These are phyloP conservation scores for Narcine bancroftii DNA, from an alignment of 2,113 vertebrate species.

Conservation along the genomic window DNA sequence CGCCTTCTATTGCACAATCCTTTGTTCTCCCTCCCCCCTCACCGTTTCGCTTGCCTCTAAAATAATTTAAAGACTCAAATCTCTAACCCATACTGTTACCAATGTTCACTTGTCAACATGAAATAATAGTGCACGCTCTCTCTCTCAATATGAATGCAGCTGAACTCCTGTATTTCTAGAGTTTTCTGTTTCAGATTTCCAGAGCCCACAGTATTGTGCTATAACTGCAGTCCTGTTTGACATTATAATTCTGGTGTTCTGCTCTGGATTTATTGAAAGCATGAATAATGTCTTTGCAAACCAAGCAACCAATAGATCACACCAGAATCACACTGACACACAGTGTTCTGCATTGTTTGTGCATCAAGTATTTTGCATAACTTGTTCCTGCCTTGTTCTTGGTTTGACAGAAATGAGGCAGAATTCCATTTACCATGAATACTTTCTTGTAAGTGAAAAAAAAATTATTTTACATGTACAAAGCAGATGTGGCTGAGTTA, in stretches of 20 bases:
- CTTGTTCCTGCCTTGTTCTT: background rate
- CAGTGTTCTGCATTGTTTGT: background rate
- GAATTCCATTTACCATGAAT: background rate
- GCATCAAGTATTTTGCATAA: background rate
- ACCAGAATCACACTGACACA: slow-evolving; percentile 31
- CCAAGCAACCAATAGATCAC: slow-evolving; percentile 9
- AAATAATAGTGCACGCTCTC: background rate
- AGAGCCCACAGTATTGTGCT: background rate
- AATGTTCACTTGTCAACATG: background rate
- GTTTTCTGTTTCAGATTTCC: background rate
- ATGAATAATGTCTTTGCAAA: background rate
- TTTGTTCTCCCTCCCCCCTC: background rate
- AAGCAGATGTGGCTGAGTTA: background rate
- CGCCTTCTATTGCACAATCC: background rate
- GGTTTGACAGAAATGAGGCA: background rate
- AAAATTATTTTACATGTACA: background rate
- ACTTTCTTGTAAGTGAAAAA: background rate
- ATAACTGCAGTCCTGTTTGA: background rate
- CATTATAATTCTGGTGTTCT: background rate
- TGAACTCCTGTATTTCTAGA: no score
- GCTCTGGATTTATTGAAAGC: background rate
- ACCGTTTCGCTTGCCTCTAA: background rate
- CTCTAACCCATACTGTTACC: background rate
- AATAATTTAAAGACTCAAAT: background rate
- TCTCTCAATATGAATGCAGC: background rate